Evolutionary conservation across 2,113 vertebrate genomes (phyloP).

Genomic region (Oxygymnocypris stewartii): DNA sequence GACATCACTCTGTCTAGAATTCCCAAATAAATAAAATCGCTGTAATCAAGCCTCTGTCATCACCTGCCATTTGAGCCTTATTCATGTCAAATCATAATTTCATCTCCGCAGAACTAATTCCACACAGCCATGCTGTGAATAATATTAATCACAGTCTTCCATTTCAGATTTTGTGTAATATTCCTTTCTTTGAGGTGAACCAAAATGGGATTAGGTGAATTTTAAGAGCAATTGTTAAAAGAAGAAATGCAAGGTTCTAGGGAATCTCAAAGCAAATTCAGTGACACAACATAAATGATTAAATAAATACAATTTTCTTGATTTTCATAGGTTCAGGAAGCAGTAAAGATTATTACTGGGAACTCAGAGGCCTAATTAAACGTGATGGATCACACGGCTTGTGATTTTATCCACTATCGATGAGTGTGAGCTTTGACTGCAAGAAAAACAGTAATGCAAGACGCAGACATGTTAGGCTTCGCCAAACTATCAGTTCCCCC

Average conservation of each 20-base stretch:
- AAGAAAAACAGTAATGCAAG: constrained; percentile 10
- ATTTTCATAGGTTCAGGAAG: neutral
- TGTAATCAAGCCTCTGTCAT: constrained; percentile 18
- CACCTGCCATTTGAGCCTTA: constrained; percentile 16
- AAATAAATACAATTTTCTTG: neutral
- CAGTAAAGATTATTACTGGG: constrained; percentile 6
- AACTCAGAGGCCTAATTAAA: constrained; percentile 24
- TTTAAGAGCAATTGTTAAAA: neutral
- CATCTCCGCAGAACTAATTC: constrained; percentile 2
- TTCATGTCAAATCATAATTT: neutral
- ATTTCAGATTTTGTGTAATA: neutral
- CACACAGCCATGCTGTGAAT: neutral
- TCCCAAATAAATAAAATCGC: neutral
- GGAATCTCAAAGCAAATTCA: neutral
- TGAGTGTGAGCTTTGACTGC: constrained; percentile 28
- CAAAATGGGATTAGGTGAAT: neutral
- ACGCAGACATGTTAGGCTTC: neutral
- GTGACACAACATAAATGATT: neutral
- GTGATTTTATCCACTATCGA: constrained; percentile 34
- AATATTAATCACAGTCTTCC: neutral
- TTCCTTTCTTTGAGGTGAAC: neutral
- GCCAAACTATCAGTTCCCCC: constrained; percentile 25
- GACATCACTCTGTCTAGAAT: constrained; percentile 25
- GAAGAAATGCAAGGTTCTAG: neutral
- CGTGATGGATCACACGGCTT: constrained; percentile 21